Base-by-base conservation (phyloP, 2,888 invertebrate genomes). In the Halictus ligatus region DNA sequence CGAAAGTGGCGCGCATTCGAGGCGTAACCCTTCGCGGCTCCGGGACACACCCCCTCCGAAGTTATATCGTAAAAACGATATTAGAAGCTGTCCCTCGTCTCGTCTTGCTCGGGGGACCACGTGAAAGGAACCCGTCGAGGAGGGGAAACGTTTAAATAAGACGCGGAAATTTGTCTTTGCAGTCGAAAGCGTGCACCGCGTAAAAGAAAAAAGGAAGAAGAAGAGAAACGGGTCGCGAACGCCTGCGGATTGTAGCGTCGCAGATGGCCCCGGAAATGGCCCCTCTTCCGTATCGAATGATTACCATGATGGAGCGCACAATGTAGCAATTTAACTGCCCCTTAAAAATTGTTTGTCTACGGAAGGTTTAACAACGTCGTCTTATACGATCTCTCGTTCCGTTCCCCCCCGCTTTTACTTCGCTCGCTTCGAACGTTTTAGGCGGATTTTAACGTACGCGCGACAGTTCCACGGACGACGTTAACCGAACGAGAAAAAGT, bases 51-150 rank as follows among this genome's bases (percentile, higher is more conserved):
- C 93, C 94, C 93, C 92, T 8, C 43, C 54, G 76, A 94, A 95
- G 93, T 95, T 94, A 92, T 91, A 92, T 94, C 94, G 94, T 95
- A 95, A 95, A 95, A 95, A 93, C 89, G 94, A 94, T 95, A 95
- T 95, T 94, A 95, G 93, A 89, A 87, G 5, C 86, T 87, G 29
- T 58, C 67, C 64, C 75, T 21, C 78, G 75, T 77, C 77, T 25
- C 18, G 29, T 75, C 35, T 71, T 43, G 40, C 78, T 48, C 46
- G 81, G 64, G 50, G 73, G 74, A 58, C 21, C 54, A 1, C 21
- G 40, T 12, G 46, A 76, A 40, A 43, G 50, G n/a, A 73, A 58
- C 74, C 46, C 18, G 72, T 29, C 67, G n/a, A 76, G 64, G 58
- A 25, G 13, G 91, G 60, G 50, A 75, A 29, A 86, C 93, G 92